Evolutionary conservation across 2,888 invertebrate species (phyloP).

Genomic region (Nemapogon koenigi): DNA sequence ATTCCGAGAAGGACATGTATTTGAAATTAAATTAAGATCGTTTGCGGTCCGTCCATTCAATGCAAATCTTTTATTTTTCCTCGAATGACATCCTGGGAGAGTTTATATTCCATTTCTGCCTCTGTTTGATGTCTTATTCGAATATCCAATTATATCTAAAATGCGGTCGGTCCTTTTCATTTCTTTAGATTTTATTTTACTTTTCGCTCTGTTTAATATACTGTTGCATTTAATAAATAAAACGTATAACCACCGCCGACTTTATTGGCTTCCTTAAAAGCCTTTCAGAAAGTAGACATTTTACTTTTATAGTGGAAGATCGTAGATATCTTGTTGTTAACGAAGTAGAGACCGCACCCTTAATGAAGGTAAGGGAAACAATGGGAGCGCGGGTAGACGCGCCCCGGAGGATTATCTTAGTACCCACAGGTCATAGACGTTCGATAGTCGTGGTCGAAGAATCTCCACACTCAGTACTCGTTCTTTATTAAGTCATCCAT

Average conservation of each 20-base stretch:
- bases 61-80: constrained; percentile 25
- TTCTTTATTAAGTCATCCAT: constrained; percentile 9
- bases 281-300: constrained; percentile 9
- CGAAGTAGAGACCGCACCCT: constrained; percentile 19
- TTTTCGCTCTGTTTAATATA: constrained; percentile 2
- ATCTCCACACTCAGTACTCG: too few species aligned
- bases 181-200: too few species aligned
- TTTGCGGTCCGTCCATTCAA: constrained; percentile 26
- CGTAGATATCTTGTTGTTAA: constrained; percentile 17
- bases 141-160: constrained; percentile 5
- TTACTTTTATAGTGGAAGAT: constrained; percentile 12
- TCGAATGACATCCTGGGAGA: constrained; percentile 4
- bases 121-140: constrained; percentile 6
- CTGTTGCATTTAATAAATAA: constrained; percentile 1
- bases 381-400: constrained; percentile 7
- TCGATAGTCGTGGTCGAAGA: too few species aligned
- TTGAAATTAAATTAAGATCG: constrained; percentile 9
- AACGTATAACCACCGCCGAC: not conserved
- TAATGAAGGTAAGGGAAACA: constrained; percentile 18
- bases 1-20: constrained; percentile 3
- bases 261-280: constrained; percentile 11
- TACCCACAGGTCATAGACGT: too few species aligned
- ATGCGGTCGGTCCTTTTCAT: too few species aligned
- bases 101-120: too few species aligned
- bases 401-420: constrained; percentile 5